Evolutionary conservation across 2,888 invertebrate genomes (phyloP).

Genomic region (Dastarcus helophoroides): DNA sequence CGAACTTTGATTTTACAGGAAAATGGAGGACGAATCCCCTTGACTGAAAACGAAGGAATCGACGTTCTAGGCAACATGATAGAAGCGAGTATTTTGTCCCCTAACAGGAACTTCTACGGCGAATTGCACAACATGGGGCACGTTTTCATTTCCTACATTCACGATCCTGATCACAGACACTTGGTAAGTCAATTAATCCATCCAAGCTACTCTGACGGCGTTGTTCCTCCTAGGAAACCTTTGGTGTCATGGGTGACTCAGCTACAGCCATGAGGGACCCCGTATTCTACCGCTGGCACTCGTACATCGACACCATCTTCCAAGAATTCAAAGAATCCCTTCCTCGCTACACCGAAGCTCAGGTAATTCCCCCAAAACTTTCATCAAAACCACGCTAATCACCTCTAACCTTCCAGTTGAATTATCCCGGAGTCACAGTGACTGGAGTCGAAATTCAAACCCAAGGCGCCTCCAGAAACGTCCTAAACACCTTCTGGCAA

Average conservation of each 20-base stretch:
- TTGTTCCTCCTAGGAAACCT: constrained; percentile 49
- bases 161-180: constrained; percentile 70
- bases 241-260: constrained; percentile 73
- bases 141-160: constrained; percentile 61
- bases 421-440: constrained; percentile 52
- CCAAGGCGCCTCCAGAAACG: constrained; percentile 42
- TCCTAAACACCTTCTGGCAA: constrained; percentile 64
- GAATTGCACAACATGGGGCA: constrained; percentile 78
- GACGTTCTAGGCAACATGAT: constrained; percentile 70
- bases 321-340: constrained; percentile 59
- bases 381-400: neutral
- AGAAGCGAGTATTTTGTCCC: constrained; percentile 59
- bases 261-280: constrained; percentile 83
- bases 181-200: constrained; percentile 41
- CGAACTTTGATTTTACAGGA: too few relatives aligned
- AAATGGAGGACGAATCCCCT: constrained; percentile 41
- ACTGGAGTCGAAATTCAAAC: constrained; percentile 44
- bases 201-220: too few relatives aligned
- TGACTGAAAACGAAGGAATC: constrained; percentile 61
- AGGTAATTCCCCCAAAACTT: too few relatives aligned
- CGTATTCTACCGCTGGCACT: constrained; percentile 77
- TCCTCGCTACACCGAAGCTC: constrained; percentile 47
- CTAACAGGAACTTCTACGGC: constrained; percentile 61
- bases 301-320: constrained; percentile 68
- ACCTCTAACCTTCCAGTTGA: constrained; percentile 38